Conservation (phyloP, 2,888 invertebrate genomes). For the Drosophila tanythrix region DNA sequence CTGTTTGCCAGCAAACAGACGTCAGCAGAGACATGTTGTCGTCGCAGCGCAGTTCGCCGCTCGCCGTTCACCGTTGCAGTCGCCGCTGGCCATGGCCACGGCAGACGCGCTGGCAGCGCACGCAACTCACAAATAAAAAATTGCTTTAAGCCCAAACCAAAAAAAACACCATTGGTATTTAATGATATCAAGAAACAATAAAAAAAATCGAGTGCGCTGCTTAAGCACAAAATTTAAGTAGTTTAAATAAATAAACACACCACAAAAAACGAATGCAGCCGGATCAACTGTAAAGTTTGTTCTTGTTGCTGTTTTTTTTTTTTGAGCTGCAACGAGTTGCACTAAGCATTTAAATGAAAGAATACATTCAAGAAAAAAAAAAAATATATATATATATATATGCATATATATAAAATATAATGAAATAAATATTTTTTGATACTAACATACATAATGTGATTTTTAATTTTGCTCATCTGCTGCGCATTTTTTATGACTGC, state of each 20-base stretch:
- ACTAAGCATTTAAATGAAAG: constrained; percentile 38
- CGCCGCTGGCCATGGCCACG: constrained; percentile 47
- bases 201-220: constrained; percentile 66
- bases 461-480: constrained; percentile 45
- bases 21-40: constrained; percentile 63
- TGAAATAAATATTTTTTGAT: constrained; percentile 28
- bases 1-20: constrained; percentile 63
- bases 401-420: background rate
- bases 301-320: constrained; percentile 26
- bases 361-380: constrained; percentile 24
- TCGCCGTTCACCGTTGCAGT: constrained; percentile 24
- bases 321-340: constrained; percentile 15
- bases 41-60: constrained; percentile 34
- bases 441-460: constrained; percentile 39
- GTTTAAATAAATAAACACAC: constrained; percentile 71
- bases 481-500: constrained; percentile 57
- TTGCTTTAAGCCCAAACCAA: constrained; percentile 43
- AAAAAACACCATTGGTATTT: constrained; percentile 56
- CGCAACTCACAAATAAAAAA: constrained; percentile 36
- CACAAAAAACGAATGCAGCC: constrained; percentile 46
- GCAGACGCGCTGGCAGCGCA: constrained; percentile 71
- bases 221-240: constrained; percentile 79
- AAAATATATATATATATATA: constrained; percentile 6
- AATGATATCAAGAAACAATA: constrained; percentile 42
- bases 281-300: constrained; percentile 42